Evolutionary conservation across 2,888 invertebrate species (phyloP).

Genomic region (Neoscelio sp.): DNA sequence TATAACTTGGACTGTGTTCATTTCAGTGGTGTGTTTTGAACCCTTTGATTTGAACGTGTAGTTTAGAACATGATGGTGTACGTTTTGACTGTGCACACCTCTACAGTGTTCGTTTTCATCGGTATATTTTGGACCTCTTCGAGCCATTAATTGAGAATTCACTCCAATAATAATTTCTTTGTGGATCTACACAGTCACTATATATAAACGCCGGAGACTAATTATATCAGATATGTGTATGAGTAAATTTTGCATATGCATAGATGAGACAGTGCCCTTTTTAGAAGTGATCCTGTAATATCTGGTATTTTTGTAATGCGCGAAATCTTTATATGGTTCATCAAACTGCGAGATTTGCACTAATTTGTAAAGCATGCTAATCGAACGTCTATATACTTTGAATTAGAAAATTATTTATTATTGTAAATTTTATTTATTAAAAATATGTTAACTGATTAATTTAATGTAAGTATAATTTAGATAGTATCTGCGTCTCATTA

Average conservation of each 20-base stretch:
- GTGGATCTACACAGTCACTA: conserved; percentile 1
- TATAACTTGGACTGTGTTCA: no score
- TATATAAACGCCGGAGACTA: conserved; percentile 38
- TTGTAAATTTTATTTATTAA: conserved; percentile 44
- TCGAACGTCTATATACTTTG: neutral
- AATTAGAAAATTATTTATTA: conserved; percentile 35
- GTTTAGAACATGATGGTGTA: no score
- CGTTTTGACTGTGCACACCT: no score
- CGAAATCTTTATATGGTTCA: conserved; percentile 63
- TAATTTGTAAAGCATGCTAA: conserved; percentile 57
- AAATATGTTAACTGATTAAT: conserved; percentile 26
- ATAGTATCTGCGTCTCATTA: conserved; percentile 33
- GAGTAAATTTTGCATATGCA: conserved; percentile 43
- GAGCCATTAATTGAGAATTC: no score
- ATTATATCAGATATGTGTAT: conserved; percentile 33
- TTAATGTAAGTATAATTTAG: conserved; percentile 20
- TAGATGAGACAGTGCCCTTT: conserved; percentile 53
- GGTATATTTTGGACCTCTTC: no score
- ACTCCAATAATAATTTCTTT: no score
- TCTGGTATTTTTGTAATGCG: conserved; percentile 66
- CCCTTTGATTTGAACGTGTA: no score
- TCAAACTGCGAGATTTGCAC: conserved; percentile 49
- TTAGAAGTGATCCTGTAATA: conserved; percentile 61
- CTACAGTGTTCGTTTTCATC: no score
- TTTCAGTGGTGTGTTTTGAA: no score